phyloP scores from a whole-genome alignment of 1,140 invertebrate genomes.

The Drosophila parabipectinata region DNA sequence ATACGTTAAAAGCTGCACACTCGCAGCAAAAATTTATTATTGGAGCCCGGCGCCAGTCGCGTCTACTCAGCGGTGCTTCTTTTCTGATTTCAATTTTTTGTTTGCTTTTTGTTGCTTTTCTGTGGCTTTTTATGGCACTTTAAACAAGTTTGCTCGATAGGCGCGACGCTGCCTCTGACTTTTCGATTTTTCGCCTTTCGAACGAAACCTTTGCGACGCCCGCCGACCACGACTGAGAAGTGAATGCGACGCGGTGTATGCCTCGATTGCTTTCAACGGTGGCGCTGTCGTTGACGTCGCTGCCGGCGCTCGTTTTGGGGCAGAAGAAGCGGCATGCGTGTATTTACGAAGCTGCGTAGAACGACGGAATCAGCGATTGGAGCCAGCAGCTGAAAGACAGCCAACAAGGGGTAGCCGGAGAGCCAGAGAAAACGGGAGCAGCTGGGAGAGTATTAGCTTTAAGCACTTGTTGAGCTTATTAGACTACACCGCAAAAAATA shows the following conservation, averaged over 20 bases:
- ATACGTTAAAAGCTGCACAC: slow-evolving; percentile 34
- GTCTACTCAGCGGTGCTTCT: slow-evolving; percentile 23
- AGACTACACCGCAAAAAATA: slow-evolving; percentile 14
- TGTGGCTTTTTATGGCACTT: slow-evolving; percentile 46
- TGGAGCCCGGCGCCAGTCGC: slow-evolving; percentile 53
- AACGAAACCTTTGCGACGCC: slow-evolving; percentile 16
- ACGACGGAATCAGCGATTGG: slow-evolving; percentile 52
- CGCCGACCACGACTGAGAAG: slow-evolving; percentile 36
- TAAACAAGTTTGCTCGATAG: slow-evolving; percentile 57
- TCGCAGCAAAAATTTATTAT: slow-evolving; percentile 45
- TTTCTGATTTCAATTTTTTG: slow-evolving; percentile 32
- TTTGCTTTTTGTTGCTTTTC: slow-evolving; percentile 20
- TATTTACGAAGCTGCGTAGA: slow-evolving; percentile 75
- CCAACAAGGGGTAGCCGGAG: background rate
- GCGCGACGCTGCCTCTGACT: slow-evolving; percentile 24
- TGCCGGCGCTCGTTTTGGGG: background rate
- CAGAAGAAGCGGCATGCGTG: slow-evolving; percentile 61
- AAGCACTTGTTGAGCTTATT: slow-evolving; percentile 63
- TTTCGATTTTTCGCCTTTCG: slow-evolving; percentile 16
- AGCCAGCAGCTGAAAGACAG: slow-evolving; percentile 23
- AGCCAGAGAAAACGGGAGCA: background rate
- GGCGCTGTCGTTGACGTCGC: slow-evolving; percentile 5
- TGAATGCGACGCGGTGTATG: slow-evolving; percentile 25
- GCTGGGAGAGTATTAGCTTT: slow-evolving; percentile 9
- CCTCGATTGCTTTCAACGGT: slow-evolving; percentile 10